phyloP scores from a whole-genome alignment of 2,888 invertebrate species.

The Lacanobia wlatinum region DNA sequence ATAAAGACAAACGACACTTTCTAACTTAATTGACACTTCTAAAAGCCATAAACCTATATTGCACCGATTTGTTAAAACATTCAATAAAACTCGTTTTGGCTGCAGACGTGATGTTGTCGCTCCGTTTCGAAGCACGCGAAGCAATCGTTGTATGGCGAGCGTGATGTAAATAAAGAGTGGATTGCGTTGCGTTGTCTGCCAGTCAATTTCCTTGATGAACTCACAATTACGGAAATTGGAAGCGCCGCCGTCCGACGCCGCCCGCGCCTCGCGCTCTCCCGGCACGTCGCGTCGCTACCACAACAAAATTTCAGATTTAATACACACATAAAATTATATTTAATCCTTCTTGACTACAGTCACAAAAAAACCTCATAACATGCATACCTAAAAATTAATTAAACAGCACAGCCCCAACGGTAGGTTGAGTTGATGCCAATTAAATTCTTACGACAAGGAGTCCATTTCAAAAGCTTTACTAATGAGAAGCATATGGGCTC shows the following conservation, averaged over 20 bases:
- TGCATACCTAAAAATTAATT: conserved; percentile 77
- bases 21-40: conserved; percentile 42
- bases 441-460: conserved; percentile 80
- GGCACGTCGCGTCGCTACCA: conserved; percentile 54
- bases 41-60: conserved; percentile 35
- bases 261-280: conserved; percentile 51
- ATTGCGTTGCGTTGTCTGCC: conserved; percentile 82
- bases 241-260: conserved; percentile 70
- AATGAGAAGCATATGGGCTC: conserved; percentile 81
- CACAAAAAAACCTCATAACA: conserved; percentile 64
- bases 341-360: conserved; percentile 68
- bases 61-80: conserved; percentile 66
- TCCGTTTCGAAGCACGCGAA: conserved; percentile 69
- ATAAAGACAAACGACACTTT: conserved; percentile 40
- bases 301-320: conserved; percentile 66
- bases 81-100: conserved; percentile 68
- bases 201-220: conserved; percentile 89
- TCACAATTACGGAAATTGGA: conserved; percentile 89
- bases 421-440: conserved; percentile 79
- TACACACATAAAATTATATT: conserved; percentile 63
- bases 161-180: conserved; percentile 80
- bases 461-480: conserved; percentile 77
- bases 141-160: conserved; percentile 73
- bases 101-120: conserved; percentile 70
- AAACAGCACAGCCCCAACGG: conserved; percentile 70